A percentile compares a stretch with the other conserved stretches of the same genome.
These are phyloP conservation scores for Cryptomyrus ogoouensis DNA, from an alignment of 2,113 vertebrate genomes.

Conservation along the genomic window DNA sequence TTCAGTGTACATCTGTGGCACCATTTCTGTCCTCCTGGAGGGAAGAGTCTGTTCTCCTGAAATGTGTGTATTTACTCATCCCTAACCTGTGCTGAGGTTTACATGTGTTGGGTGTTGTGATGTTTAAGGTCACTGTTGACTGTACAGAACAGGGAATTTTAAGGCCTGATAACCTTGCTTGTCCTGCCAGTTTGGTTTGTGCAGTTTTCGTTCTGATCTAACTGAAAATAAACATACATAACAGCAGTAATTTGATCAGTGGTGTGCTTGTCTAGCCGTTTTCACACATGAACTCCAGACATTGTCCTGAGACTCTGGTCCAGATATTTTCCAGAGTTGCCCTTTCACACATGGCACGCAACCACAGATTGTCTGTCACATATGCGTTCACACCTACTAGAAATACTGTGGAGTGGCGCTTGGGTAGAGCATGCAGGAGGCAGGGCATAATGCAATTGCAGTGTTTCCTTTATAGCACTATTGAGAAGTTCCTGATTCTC, in stretches of 20 bases:
- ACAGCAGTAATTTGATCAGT: conserved; percentile 27
- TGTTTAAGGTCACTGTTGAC: conserved; percentile 91
- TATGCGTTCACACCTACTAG: neutral
- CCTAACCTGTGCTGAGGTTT: conserved; percentile 75
- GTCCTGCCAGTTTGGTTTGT: conserved; percentile 58
- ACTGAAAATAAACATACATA: conserved; percentile 34
- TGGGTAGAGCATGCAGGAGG: neutral
- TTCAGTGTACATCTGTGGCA: conserved; percentile 92
- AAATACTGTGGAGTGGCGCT: neutral
- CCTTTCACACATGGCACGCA: neutral
- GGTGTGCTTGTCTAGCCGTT: conserved; percentile 5
- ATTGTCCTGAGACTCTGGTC: conserved; percentile 24
- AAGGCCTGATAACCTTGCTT: conserved; percentile 62
- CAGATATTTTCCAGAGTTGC: neutral
- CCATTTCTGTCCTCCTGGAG: conserved; percentile 80
- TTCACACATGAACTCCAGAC: neutral
- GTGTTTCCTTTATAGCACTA: neutral
- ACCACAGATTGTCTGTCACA: conserved; percentile 3
- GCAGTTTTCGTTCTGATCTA: conserved; percentile 25
- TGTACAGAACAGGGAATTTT: conserved; percentile 93
- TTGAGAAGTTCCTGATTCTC: neutral
- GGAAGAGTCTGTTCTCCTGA: conserved; percentile 71
- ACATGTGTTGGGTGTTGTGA: conserved; percentile 97
- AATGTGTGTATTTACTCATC: conserved; percentile 81
- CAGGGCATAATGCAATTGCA: neutral